phyloP scores from a whole-genome alignment of 2,113 vertebrate species.

The Nothocercus julius region DNA sequence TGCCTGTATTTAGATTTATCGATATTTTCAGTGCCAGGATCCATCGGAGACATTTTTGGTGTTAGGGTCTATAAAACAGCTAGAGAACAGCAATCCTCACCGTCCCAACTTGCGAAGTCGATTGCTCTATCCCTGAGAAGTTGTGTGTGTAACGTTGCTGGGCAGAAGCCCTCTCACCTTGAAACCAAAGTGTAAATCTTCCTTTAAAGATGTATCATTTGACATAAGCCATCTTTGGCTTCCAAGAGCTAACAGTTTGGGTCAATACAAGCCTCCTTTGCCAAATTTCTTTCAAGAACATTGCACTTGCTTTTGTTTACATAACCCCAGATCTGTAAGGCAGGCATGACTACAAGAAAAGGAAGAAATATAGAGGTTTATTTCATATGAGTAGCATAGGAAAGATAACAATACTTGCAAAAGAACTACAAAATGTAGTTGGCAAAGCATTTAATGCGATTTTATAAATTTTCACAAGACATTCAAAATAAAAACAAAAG shows the following conservation, averaged over 20 bases:
- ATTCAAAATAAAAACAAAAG: not conserved
- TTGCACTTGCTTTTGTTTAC: not conserved
- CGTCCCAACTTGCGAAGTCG: not conserved
- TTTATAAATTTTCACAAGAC: not conserved
- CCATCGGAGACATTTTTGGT: not conserved
- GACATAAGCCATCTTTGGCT: not conserved
- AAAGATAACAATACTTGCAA: not conserved
- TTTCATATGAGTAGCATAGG: not conserved
- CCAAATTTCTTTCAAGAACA: not conserved
- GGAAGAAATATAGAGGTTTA: not conserved
- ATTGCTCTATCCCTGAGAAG: not conserved
- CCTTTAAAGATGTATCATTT: not conserved
- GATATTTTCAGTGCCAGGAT: not conserved
- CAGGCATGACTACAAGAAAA: not conserved
- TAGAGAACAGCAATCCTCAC: not conserved
- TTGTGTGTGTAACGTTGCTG: not conserved
- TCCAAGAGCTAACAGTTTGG: not conserved
- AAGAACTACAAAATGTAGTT: not conserved
- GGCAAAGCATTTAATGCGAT: not conserved
- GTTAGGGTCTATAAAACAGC: not conserved
- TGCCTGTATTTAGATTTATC: not conserved
- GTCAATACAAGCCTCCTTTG: not conserved
- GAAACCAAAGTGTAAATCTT: not conserved
- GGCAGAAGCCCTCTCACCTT: not conserved
- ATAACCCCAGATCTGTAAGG: rapidly evolving